Percentiles rank a stretch among this genome's conserved stretches.
These are phyloP conservation scores for Uloborus plumipes DNA, from an alignment of 2,888 invertebrate genomes.

Conservation along the genomic window DNA sequence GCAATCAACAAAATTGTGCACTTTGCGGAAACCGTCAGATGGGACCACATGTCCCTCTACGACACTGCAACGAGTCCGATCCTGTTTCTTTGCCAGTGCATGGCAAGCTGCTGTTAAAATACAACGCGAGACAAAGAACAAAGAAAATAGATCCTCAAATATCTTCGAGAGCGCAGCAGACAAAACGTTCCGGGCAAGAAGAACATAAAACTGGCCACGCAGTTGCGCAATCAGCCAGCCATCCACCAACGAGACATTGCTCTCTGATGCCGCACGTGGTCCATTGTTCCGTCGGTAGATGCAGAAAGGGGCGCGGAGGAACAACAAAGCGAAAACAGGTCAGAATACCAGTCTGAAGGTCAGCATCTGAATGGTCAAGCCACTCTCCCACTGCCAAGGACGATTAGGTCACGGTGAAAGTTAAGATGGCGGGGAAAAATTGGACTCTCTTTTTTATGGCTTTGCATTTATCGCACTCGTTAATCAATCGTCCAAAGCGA, in stretches of 20 bases:
- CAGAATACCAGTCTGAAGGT: constrained; percentile 53
- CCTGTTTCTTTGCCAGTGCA: too few relatives aligned
- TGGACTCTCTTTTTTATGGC: constrained; percentile 14
- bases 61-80: too few relatives aligned
- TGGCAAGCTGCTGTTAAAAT: too few relatives aligned
- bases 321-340: constrained; percentile 29
- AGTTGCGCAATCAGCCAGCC: constrained; percentile 17
- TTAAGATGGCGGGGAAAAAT: constrained; percentile 30
- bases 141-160: too few relatives aligned
- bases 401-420: constrained; percentile 62
- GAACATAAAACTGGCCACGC: constrained; percentile 13
- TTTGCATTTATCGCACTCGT: constrained; percentile 34
- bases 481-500: constrained; percentile 33
- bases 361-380: constrained; percentile 57
- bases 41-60: too few relatives aligned
- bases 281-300: constrained; percentile 32
- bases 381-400: constrained; percentile 54
- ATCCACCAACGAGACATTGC: constrained; percentile 18
- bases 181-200: constrained; percentile 15
- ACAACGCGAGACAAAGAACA: too few relatives aligned
- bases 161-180: neutral
- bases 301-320: constrained; percentile 37
- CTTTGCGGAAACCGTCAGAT: too few relatives aligned
- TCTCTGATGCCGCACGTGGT: constrained; percentile 38
- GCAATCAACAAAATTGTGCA: too few relatives aligned